Conservation (phyloP, 2,888 invertebrate species). For the Drosophila melanocephala region DNA sequence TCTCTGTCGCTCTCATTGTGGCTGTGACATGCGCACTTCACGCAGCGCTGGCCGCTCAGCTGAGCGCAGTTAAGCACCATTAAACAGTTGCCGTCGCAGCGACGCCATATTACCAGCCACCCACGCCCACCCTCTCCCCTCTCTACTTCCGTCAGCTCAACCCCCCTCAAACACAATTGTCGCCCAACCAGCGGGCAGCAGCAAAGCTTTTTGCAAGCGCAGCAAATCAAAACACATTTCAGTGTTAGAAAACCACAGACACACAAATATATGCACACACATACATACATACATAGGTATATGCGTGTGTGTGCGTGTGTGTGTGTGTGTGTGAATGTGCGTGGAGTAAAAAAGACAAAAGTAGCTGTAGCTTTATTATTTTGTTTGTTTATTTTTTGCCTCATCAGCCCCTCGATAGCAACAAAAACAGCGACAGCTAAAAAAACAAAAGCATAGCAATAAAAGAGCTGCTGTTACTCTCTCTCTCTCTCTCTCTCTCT, state of each 20-base stretch:
- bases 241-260: constrained; percentile 53
- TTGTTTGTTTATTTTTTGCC: constrained; percentile 52
- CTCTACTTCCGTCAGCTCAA: neutral
- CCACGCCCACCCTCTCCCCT: constrained; percentile 10
- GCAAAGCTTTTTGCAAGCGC: constrained; percentile 75
- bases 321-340: constrained; percentile 9
- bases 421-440: constrained; percentile 18
- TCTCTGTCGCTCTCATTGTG: constrained; percentile 35
- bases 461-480: constrained; percentile 33
- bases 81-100: constrained; percentile 63
- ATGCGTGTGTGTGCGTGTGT: neutral
- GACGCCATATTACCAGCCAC: constrained; percentile 69
- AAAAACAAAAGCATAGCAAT: constrained; percentile 41
- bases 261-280: constrained; percentile 11
- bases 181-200: constrained; percentile 76
- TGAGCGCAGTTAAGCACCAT: constrained; percentile 71
- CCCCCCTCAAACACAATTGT: constrained; percentile 24
- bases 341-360: constrained; percentile 53
- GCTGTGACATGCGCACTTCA: constrained; percentile 75
- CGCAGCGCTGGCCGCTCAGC: constrained; percentile 52
- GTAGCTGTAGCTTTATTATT: constrained; percentile 40
- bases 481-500: neutral
- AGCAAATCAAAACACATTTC: constrained; percentile 81
- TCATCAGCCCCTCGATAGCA: constrained; percentile 57
- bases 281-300: constrained; percentile 2